phyloP scores from a whole-genome alignment of 2,888 invertebrate genomes.

The Penaeus monodon region DNA sequence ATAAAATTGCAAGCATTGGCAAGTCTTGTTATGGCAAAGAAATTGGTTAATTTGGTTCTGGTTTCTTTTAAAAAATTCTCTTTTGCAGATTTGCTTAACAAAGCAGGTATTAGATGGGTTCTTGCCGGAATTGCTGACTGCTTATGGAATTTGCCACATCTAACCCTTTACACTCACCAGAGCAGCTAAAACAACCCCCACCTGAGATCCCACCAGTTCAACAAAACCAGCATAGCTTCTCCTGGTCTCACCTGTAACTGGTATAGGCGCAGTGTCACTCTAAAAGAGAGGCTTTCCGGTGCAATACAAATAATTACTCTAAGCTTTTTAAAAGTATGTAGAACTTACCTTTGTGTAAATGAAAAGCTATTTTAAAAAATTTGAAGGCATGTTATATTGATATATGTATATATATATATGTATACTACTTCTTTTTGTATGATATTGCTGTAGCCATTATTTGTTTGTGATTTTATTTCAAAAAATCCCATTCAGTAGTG shows the following conservation, averaged over 20 bases:
- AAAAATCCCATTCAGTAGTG: constrained; percentile 66
- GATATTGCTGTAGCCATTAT: background rate
- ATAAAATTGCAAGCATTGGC: too few relatives aligned
- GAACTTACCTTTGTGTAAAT: too few relatives aligned
- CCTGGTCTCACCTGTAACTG: constrained; percentile 82
- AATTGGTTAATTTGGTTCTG: background rate
- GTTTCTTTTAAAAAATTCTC: background rate
- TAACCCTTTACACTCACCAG: constrained; percentile 71
- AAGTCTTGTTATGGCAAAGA: too few relatives aligned
- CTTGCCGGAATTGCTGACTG: constrained; percentile 79
- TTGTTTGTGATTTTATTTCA: background rate
- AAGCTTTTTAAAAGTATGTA: constrained; percentile 70
- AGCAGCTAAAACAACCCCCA: constrained; percentile 76
- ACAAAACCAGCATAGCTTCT: constrained; percentile 80
- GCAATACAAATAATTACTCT: constrained; percentile 57
- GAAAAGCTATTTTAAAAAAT: too few relatives aligned
- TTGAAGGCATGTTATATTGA: too few relatives aligned
- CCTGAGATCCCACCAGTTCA: constrained; percentile 83
- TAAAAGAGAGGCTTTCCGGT: constrained; percentile 53
- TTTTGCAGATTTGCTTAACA: constrained; percentile 73
- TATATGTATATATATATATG: too few relatives aligned
- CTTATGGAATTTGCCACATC: constrained; percentile 78
- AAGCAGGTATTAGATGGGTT: constrained; percentile 76
- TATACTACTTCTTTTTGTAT: too few relatives aligned
- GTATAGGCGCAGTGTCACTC: constrained; percentile 73